Evolutionary conservation across 2,888 invertebrate genomes (phyloP), one percentile per base, ranked within the genome.

Genomic region (Pharmacophagus antenor): DNA sequence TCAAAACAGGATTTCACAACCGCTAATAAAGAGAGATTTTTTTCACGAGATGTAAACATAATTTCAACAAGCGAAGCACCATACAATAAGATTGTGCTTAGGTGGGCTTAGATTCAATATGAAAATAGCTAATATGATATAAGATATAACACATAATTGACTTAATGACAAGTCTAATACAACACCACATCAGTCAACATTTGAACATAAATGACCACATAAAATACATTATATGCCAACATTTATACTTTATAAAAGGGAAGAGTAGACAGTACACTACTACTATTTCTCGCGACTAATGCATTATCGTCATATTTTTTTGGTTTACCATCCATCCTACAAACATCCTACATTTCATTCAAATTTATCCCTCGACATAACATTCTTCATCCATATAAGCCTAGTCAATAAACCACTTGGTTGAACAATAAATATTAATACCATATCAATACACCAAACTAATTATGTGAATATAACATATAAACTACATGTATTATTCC

Each of bases 1-100:
- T 83, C 80, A 79, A 76, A 79, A 77, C 73, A 69, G 76, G 78
- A 82, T 79, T 79, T 85, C 85, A 86, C 84, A 87, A 85, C 87
- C 80, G 77, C 82, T 81, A 76, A 74, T 75, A 23, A 78, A 77
- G 79, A 77, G 78, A 76, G 75, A 76, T 74, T 71, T 66, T 65
- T 53, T 47, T 51, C 25, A 67, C 65, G 67, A 68, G 69, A 73
- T 68, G 66, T 68, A 77, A 73, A 77, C 72, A 66, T 67, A 69
- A 69, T 67, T 71, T 70, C 65, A 77, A 80, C 71, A 80, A 84
- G 79, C 76, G 61, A 83, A 85, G 85, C 86, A 87, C 86, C 85
- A 79, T 77, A 73, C 63, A 70, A 66, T 67, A 62, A 70, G 61
- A 68, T 80, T 79, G 81, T 84, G 85, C 81, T 77, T 53, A 76